These are phyloP conservation scores for Batillaria attramentaria DNA, from an alignment of 1,140 invertebrate species.

Conservation along the genomic window DNA sequence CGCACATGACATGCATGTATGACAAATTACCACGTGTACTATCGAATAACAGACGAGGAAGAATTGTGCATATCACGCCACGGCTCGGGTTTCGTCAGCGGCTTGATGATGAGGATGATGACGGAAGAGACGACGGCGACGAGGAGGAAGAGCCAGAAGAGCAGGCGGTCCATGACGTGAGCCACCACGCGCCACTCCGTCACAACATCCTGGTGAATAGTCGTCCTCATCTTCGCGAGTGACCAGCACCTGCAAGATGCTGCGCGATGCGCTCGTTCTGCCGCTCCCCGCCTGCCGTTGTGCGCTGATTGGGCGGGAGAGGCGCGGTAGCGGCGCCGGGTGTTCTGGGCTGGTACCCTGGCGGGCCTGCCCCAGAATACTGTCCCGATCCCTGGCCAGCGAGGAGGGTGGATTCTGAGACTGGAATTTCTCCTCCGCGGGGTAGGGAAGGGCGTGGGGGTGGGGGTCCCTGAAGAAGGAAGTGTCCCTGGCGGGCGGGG, in stretches of 20 bases:
- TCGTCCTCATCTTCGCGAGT: constrained; percentile 58
- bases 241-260: constrained; percentile 54
- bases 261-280: constrained; percentile 53
- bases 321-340: neutral
- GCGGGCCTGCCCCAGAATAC: neutral
- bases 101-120: constrained; percentile 96
- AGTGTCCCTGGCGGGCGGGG: too few relatives aligned
- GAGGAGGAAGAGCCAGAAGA: constrained; percentile 97
- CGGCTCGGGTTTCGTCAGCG: constrained; percentile 73
- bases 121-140: constrained; percentile 94
- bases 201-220: constrained; percentile 57
- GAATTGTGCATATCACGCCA: constrained; percentile 7
- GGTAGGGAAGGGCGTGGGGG: too few relatives aligned
- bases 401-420: too few relatives aligned
- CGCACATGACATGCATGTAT: constrained; percentile 1
- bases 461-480: too few relatives aligned
- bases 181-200: constrained; percentile 99
- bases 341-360: neutral
- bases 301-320: neutral
- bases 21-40: neutral
- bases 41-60: neutral
- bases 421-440: too few relatives aligned
- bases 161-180: constrained; percentile 98
- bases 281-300: neutral
- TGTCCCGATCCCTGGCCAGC: too few relatives aligned